Base-by-base conservation (phyloP, 2,797 vertebrate species). In the Coendou prehensilis region DNA sequence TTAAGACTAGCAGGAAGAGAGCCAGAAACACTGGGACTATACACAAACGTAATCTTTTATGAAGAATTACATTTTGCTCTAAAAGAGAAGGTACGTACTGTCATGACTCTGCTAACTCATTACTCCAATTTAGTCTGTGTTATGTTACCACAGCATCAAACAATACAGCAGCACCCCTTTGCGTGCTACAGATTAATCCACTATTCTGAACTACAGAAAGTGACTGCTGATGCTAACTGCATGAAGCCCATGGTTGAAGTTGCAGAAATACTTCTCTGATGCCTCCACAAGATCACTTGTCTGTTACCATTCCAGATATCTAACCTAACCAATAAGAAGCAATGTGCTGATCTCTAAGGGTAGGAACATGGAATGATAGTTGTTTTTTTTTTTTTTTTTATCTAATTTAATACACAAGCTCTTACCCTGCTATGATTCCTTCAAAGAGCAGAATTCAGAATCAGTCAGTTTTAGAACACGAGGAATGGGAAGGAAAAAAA, bases 1-100 rank as follows among this genome's bases (percentile, higher is more conserved):
- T 71, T 57, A 93, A 85, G 26, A 94, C 17, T 59, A 71, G 41
- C 14, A 22, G 45, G 69, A 92, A 93, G 69, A 95, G 9, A 96
- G 45, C 57, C 28, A 97, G 8, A 94, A 1, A 95, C 54, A 95
- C 30, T 47, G 67, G 73, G 54, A 89, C 26, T 45, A 30, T 30
- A 59, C 54, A 56, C 47, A 87, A 95, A 84, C 6, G 30, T 26
- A 91, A 80, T 8, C 94, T 91, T 96, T 95, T 0, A 0, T 30
- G 86, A 9, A 75, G 47, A 93, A 90, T 0, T 0, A 47, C 64
- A 76, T 33, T 56, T 28, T 91, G 63, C 57, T 94, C 33, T 97
- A 82, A 89, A 76, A 95, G 69, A 80, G 75, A 52, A 92, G 52
- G 45, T 64, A 59, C 28, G 1, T 79, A 28, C 11, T 15, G 85